These are phyloP conservation scores for Agonopterix heracliana DNA, from an alignment of 2,888 invertebrate species.

Conservation along the genomic window DNA sequence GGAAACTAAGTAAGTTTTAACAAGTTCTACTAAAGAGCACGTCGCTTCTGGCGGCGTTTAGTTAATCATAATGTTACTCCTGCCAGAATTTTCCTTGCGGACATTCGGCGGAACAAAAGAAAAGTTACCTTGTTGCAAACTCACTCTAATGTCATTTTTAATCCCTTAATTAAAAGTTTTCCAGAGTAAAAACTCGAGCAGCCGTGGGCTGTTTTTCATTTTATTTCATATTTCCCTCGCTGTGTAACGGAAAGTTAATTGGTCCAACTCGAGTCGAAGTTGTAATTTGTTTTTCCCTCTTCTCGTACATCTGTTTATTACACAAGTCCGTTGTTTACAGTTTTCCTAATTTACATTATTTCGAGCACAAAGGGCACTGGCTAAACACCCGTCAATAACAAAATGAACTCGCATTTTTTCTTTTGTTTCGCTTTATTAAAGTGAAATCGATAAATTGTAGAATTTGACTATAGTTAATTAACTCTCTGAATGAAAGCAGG, in stretches of 20 bases:
- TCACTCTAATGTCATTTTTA: conserved; percentile 72
- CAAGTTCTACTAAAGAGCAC: conserved; percentile 32
- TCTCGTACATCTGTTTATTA: conserved; percentile 62
- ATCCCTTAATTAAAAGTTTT: conserved; percentile 75
- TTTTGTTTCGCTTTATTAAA: neutral
- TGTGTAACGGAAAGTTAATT: conserved; percentile 73
- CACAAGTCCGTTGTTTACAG: conserved; percentile 48
- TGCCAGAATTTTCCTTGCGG: conserved; percentile 34
- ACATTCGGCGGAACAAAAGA: conserved; percentile 46
- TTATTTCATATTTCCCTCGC: conserved; percentile 69
- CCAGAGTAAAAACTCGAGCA: conserved; percentile 50
- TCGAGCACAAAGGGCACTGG: conserved; percentile 3
- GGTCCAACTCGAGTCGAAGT: conserved; percentile 66
- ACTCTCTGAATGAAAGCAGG: neutral
- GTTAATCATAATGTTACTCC: conserved; percentile 32
- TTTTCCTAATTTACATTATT: conserved; percentile 38
- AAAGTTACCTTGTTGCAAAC: conserved; percentile 63
- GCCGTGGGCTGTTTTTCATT: conserved; percentile 66
- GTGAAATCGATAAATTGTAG: neutral
- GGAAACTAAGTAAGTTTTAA: conserved; percentile 29
- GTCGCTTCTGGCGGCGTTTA: conserved; percentile 21
- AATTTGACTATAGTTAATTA: too few relatives aligned
- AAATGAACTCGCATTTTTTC: neutral
- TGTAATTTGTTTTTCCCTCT: conserved; percentile 69
- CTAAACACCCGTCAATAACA: neutral